A percentile compares a stretch with the other conserved stretches of the same genome.
phyloP scores from a whole-genome alignment of 2,888 invertebrate genomes.

The Allacma fusca region DNA sequence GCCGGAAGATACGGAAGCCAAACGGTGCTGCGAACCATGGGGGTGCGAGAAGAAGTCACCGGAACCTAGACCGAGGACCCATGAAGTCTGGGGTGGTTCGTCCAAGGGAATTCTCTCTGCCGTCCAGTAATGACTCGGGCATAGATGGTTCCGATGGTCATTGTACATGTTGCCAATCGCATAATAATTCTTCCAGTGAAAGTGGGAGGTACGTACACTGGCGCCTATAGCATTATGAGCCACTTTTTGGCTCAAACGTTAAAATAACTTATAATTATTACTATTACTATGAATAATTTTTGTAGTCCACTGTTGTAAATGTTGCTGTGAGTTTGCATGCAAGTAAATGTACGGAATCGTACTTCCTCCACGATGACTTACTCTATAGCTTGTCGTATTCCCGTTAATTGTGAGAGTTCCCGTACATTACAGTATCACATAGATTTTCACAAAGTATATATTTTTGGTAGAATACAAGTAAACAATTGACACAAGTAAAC shows the following conservation, averaged over 20 bases:
- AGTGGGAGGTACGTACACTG: slow-evolving; percentile 51
- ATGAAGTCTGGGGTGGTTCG: slow-evolving; percentile 49
- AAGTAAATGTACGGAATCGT: neutral
- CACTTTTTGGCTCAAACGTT: neutral
- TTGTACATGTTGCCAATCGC: slow-evolving; percentile 59
- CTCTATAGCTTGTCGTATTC: neutral
- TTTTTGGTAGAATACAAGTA: no score
- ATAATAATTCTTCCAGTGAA: slow-evolving; percentile 53
- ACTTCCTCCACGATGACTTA: no score
- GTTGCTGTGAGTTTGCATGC: slow-evolving; percentile 33
- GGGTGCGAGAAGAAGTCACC: slow-evolving; percentile 30
- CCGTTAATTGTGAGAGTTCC: neutral
- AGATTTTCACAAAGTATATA: no score
- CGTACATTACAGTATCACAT: no score
- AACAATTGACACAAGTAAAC: no score
- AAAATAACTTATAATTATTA: neutral
- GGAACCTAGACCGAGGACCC: slow-evolving; percentile 47
- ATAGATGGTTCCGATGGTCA: slow-evolving; percentile 60
- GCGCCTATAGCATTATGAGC: slow-evolving; percentile 26
- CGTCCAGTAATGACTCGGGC: slow-evolving; percentile 60
- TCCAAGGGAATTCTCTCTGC: slow-evolving; percentile 57
- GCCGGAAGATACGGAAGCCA: slow-evolving; percentile 58
- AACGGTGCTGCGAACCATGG: slow-evolving; percentile 35
- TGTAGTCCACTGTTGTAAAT: slow-evolving; percentile 22
- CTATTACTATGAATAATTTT: neutral